Percentiles rank a stretch among this genome's conserved stretches.
Conservation (phyloP, 23 tunicate genomes). For the Styela clava region DNA sequence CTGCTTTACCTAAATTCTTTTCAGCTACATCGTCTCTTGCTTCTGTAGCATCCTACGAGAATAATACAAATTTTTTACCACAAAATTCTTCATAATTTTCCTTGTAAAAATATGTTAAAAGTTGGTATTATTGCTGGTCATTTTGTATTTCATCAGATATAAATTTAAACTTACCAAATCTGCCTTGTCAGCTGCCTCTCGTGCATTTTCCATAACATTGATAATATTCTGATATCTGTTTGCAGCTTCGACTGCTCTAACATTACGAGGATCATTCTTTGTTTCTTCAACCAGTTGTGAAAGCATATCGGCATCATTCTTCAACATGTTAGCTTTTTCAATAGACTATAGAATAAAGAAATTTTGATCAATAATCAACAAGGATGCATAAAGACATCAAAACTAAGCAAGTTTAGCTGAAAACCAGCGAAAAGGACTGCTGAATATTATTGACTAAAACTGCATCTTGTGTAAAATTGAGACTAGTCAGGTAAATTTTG, state of each 20-base stretch:
- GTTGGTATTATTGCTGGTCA: background rate
- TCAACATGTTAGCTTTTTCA: conserved; percentile 34
- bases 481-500: no score
- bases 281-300: conserved; percentile 25
- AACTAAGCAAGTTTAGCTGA: no score
- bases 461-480: no score
- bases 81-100: no score
- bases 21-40: conserved; percentile 15
- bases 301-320: conserved; percentile 44
- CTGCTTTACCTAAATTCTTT: conserved; percentile 19
- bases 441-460: no score
- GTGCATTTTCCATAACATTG: conserved; percentile 50
- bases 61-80: no score
- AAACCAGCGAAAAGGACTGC: no score
- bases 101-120: background rate
- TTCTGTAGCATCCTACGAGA: conserved; percentile 21
- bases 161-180: conserved; percentile 24
- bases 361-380: no score
- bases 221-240: conserved; percentile 47
- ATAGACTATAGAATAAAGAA: conserved; percentile 45
- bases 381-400: background rate
- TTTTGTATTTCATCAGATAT: background rate
- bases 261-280: conserved; percentile 8
- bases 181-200: conserved; percentile 61
- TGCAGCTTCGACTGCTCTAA: conserved; percentile 31